These are phyloP conservation scores for Nothoprocta pentlandii DNA, from an alignment of 2,113 vertebrate species.

Conservation along the genomic window DNA sequence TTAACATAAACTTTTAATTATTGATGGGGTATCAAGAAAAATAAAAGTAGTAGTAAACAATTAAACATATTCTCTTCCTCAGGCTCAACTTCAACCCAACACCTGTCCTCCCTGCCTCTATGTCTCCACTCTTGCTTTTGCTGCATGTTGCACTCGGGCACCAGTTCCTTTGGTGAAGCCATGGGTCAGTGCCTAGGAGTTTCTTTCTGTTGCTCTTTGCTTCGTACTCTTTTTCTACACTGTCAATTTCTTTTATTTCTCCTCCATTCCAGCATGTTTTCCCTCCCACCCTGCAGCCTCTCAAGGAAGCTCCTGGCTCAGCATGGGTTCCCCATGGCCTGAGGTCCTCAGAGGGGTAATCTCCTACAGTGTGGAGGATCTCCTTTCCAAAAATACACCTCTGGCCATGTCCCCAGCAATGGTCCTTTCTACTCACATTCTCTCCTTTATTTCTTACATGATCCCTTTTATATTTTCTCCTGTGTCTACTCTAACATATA, in stretches of 20 bases:
- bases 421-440: background rate
- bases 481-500: background rate
- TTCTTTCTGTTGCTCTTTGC: background rate
- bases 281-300: too few species aligned
- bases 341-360: background rate
- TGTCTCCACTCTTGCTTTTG: background rate
- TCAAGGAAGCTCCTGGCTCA: too few species aligned
- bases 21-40: background rate
- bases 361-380: background rate
- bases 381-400: background rate
- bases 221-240: background rate
- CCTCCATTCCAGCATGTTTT: background rate
- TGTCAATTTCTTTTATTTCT: background rate
- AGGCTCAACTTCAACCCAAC: background rate
- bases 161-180: background rate
- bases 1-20: background rate
- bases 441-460: background rate
- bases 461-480: background rate
- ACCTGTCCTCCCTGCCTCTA: background rate
- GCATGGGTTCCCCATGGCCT: background rate
- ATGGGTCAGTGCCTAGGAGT: background rate
- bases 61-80: background rate
- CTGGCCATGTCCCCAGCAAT: too few species aligned
- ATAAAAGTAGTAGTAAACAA: background rate
- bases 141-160: background rate